Evolutionary conservation across 2,113 vertebrate genomes (phyloP).

Genomic region (Globicephala melas): DNA sequence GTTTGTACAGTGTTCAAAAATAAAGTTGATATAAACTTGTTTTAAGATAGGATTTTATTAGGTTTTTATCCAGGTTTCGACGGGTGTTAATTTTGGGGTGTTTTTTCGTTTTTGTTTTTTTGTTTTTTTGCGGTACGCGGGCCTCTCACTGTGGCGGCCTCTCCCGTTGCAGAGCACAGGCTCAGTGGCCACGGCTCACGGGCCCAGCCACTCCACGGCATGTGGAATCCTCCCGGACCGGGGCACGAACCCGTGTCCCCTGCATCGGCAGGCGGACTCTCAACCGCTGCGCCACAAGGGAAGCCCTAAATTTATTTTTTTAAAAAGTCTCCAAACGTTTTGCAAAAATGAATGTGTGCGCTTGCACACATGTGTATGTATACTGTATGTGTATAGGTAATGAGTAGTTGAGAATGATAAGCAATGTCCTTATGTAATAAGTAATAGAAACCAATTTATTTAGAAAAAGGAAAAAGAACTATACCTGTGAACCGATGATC

Average conservation of each 20-base stretch:
- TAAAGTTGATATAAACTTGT: neutral
- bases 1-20: constrained; percentile 10
- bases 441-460: neutral
- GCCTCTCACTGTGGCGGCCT: no score
- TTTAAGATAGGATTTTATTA: constrained; percentile 26
- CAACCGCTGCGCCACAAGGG: no score
- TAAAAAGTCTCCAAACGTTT: neutral
- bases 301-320: neutral
- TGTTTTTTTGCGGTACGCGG: no score
- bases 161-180: no score
- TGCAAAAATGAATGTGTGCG: neutral
- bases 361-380: neutral
- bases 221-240: no score
- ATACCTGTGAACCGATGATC: neutral
- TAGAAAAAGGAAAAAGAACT: neutral
- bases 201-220: no score
- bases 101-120: no score
- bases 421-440: neutral
- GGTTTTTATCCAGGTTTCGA: neutral
- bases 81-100: neutral
- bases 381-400: neutral
- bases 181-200: no score
- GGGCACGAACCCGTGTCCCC: no score
- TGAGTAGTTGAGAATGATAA: neutral
- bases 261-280: no score